These are phyloP conservation scores for Notiomystis cincta DNA, from an alignment of 2,113 vertebrate species.

Conservation along the genomic window DNA sequence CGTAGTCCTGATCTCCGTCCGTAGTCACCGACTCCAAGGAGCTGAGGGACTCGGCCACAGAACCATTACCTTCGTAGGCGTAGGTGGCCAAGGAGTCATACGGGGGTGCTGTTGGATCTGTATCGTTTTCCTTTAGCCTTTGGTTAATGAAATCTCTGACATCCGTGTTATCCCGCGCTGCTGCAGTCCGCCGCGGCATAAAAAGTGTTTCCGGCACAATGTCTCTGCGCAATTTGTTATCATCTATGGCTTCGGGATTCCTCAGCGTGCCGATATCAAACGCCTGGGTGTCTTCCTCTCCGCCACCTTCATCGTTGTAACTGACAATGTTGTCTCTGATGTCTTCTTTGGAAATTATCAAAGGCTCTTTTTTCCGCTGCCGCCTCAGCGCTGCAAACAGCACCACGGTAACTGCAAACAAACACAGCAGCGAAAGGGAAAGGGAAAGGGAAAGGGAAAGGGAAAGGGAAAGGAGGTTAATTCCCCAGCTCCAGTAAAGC, in stretches of 20 bases:
- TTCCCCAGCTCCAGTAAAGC: conserved; percentile 12
- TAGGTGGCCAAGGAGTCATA: conserved; percentile 97
- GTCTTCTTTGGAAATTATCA: conserved; percentile 98
- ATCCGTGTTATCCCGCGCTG: conserved; percentile 82
- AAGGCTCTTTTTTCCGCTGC: conserved; percentile 92
- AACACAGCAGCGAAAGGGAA: conserved; percentile 8
- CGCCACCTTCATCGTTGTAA: conserved; percentile 95
- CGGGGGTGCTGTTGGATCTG: conserved; percentile 88
- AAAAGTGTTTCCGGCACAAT: conserved; percentile 88
- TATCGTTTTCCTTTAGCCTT: conserved; percentile 91
- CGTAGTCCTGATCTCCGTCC: conserved; percentile 93
- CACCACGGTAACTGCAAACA: conserved; percentile 87
- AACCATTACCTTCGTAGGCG: conserved; percentile 92
- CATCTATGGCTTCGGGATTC: conserved; percentile 92
- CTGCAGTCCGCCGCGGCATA: conserved; percentile 78
- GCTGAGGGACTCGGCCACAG: conserved; percentile 90
- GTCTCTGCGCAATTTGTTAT: conserved; percentile 87
- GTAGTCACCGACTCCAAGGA: conserved; percentile 89
- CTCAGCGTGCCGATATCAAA: conserved; percentile 94
- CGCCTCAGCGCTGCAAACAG: conserved; percentile 88
- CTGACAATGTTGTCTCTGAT: conserved; percentile 97
- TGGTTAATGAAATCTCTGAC: conserved; percentile 96
- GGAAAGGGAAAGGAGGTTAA: conserved; percentile 39
- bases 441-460: background rate
- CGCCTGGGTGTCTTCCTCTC: conserved; percentile 96